Base-by-base conservation (phyloP, 2,113 vertebrate genomes). In the Toxotes jaculatrix region DNA sequence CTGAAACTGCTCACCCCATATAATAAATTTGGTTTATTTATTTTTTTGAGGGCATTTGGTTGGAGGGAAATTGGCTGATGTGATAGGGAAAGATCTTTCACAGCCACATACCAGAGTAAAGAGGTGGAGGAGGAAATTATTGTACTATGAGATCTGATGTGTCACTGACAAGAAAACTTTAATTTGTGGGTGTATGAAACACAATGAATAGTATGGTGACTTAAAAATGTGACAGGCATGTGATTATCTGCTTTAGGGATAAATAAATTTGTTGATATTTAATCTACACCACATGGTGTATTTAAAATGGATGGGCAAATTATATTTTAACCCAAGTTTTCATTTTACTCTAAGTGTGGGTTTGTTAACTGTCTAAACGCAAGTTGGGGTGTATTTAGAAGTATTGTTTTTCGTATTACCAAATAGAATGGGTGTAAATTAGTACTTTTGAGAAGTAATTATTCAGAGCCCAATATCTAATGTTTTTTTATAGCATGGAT, bases 1-100 rank as follows among this genome's bases (percentile, higher is more conserved):
- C 23, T 76, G 60, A 82, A 72, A 82, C 70, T 13, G 6, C 23
- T 27, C 27, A 16, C 31, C 38, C 64, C 49, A 68, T 65, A 17
- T 40, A 55, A 42, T 56, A 45, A 47, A 2, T 31, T 82, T 79
- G 27, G 27, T 27, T 82, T 68, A 23, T 74, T 51, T 57, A 53
- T 87, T 80, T 72, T 49, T 68, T 66, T 38, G 7, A 66, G 51
- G 36, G 65, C 19, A 77, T 87, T 85, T 45, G 60, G 19, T 72
- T 73, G 7, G 32, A 70, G 60, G 13, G 38, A 80, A 75, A 79
- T 88, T 49, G 38, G 59, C 68, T n/a, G 40, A 59, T 47, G 4
- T 86, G 70, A 72, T 66, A 34, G 51, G n/a, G 43, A 69, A 79
- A 79, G 21, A 83, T 60, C 40, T 87, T 63, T 85, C 32, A 74